Evolutionary conservation across 2,113 vertebrate species (phyloP), one percentile per base, ranked within the genome.

Genomic region (Lathamus discolor): DNA sequence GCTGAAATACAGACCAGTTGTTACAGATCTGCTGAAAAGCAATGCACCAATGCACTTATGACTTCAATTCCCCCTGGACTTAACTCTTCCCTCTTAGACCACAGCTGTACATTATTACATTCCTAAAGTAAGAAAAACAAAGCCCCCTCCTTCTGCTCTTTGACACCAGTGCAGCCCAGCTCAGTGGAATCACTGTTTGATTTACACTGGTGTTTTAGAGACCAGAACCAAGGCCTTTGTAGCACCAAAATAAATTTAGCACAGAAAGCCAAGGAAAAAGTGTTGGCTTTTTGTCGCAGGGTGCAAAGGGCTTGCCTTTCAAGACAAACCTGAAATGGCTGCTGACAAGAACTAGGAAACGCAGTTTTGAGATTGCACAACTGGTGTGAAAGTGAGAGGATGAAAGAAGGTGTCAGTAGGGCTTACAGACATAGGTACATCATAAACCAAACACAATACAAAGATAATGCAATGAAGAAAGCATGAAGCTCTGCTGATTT

Each of bases 11-110:
- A 79, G 64, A 75, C 9, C 41, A 44, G 27, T 37, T 86, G 68
- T 77, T 77, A 69, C 3, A 61, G 67, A 14, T 55, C 57, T 81
- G 28, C 61, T 35, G 54, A 18, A 70, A 90, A 61, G 69, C 41
- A 62, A 25, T 1, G 6, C 4, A 37, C 19, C 52, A 43, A 5
- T 7, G 17, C 2, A 1, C 25, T 48, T 27, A n/a, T 3, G 24
- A 48, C 54, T 92, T 66, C 37, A 12, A 2, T 77, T 52, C 64
- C 18, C 51, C 31, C 13, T 4, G 1, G 27, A 48, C 7, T 54
- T 22, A 70, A 81, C 37, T 57, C 51, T 24, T 44, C 20, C 24
- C 10, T 2, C 13, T n/a, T 8, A 61, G 28, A 59, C 22, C 19
- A 28, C 1, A 5, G 20, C 57, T 80, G 28, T 17, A 22, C 24